These are phyloP conservation scores for Tetramorium bicarinatum DNA, from an alignment of 2,888 invertebrate genomes.

Conservation along the genomic window DNA sequence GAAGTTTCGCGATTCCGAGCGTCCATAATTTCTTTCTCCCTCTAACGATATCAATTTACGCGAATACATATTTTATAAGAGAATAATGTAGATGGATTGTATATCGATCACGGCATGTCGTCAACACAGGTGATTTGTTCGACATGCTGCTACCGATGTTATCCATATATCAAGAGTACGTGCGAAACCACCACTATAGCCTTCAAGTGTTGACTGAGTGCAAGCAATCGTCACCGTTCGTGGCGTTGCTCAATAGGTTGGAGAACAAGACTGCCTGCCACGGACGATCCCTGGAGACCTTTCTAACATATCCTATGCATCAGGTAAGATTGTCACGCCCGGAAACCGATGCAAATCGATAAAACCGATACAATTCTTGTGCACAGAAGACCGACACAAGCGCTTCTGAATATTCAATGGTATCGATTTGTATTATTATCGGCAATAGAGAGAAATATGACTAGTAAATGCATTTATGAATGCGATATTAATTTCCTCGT, in stretches of 20 bases:
- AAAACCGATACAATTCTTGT: neutral
- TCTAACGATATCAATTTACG: neutral
- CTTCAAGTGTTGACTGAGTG: conserved; percentile 97
- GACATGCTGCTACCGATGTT: conserved; percentile 98
- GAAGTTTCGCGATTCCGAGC: neutral
- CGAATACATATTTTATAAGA: neutral
- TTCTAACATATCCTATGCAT: conserved; percentile 97
- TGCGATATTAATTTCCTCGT: neutral
- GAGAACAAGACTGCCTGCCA: conserved; percentile 96
- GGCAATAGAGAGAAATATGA: neutral
- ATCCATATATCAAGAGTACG: conserved; percentile 98
- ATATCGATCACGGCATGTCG: neutral
- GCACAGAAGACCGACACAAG: neutral
- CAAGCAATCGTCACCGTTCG: conserved; percentile 94
- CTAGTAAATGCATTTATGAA: neutral
- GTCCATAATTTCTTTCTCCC: neutral
- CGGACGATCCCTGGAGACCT: conserved; percentile 94
- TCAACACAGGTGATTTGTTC: conserved; percentile 94
- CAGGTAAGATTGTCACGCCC: conserved; percentile 89
- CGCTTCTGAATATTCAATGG: neutral
- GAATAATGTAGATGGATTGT: neutral
- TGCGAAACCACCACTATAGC: conserved; percentile 97
- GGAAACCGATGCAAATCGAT: neutral
- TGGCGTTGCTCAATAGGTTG: conserved; percentile 92
- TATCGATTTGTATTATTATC: conserved; percentile 3